Conservation (phyloP, 2,113 vertebrate species). For the Papio anubis region DNA sequence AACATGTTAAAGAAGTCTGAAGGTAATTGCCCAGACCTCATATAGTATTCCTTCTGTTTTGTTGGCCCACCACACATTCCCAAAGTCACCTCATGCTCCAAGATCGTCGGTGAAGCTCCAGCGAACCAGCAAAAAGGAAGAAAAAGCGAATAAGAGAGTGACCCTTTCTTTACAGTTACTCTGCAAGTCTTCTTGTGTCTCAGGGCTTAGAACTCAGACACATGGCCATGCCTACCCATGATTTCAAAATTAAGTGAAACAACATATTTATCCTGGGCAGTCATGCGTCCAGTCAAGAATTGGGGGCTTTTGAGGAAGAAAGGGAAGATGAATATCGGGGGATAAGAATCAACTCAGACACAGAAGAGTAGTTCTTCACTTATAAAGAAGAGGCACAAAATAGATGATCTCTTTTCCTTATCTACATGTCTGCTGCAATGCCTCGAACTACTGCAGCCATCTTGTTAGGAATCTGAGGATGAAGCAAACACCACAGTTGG, state of each 20-base stretch:
- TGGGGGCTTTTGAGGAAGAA: not conserved
- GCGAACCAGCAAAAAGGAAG: not conserved
- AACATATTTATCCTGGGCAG: not conserved
- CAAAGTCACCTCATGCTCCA: not conserved
- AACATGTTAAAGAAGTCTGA: not conserved
- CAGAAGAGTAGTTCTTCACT: not conserved
- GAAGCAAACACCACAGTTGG: rapidly evolving
- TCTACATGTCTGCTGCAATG: not conserved
- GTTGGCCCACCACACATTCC: not conserved
- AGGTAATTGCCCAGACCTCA: not conserved
- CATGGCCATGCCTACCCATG: not conserved
- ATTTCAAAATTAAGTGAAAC: not conserved
- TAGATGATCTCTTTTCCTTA: not conserved
- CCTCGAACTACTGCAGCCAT: not conserved
- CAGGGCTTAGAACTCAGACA: not conserved
- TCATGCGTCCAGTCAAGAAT: not conserved
- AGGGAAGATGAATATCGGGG: not conserved
- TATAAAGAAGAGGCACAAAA: no score
- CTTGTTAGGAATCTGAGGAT: not conserved
- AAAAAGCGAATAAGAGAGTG: not conserved
- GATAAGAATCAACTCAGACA: not conserved
- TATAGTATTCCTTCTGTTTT: not conserved
- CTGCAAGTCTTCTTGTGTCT: not conserved
- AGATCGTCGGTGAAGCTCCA: not conserved
- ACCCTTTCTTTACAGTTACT: not conserved